Evolutionary conservation across 2,797 vertebrate species (phyloP).

Genomic region (Linurgus olivaceus): DNA sequence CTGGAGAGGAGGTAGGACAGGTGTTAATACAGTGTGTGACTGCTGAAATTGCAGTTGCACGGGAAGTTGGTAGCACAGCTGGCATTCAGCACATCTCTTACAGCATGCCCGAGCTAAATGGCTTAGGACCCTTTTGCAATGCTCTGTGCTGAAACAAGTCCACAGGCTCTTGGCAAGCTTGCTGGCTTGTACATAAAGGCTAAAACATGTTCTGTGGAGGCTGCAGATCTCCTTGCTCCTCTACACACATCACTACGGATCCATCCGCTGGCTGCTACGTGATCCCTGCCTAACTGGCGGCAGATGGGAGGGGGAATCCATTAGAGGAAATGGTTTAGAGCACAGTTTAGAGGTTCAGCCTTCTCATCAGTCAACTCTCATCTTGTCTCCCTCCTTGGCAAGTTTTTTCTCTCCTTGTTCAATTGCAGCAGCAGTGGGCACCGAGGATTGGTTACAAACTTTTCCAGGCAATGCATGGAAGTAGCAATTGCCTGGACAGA

Average conservation of each 20-base stretch:
- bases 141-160: background rate
- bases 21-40: background rate
- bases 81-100: background rate
- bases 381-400: background rate
- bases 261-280: rapidly evolving
- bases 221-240: background rate
- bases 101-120: rapidly evolving
- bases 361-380: background rate
- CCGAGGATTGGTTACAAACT: background rate
- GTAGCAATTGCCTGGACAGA: background rate
- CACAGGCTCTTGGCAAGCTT: background rate
- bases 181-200: background rate
- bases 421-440: background rate
- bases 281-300: background rate
- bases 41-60: background rate
- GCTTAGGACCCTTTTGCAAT: background rate
- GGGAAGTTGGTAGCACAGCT: background rate
- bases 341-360: background rate
- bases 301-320: background rate
- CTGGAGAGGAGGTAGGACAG: background rate
- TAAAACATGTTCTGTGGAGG: background rate
- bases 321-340: background rate
- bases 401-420: background rate
- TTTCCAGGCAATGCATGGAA: background rate
- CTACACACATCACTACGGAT: rapidly evolving